phyloP scores from a whole-genome alignment of 2,113 vertebrate species.

The Varanus komodoensis region DNA sequence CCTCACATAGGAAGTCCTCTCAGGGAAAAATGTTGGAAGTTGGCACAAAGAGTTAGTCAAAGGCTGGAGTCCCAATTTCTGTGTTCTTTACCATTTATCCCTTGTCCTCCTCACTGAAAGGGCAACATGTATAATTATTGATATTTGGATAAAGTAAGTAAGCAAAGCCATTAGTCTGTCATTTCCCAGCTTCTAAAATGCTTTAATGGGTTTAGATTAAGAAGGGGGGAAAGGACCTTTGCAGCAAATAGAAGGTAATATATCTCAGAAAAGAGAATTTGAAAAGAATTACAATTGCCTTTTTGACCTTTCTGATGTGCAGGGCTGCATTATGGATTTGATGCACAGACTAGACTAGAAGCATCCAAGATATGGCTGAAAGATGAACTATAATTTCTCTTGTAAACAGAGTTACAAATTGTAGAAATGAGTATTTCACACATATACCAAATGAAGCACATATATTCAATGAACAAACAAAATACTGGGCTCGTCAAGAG shows the following conservation, averaged over 20 bases:
- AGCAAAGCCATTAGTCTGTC: conserved; percentile 48
- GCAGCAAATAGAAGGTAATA: conserved; percentile 43
- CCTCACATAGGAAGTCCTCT: background rate
- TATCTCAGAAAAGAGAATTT: background rate
- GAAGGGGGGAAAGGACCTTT: background rate
- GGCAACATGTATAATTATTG: conserved; percentile 38
- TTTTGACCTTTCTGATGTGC: background rate
- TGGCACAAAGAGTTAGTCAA: background rate
- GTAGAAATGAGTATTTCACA: background rate
- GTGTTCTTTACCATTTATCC: background rate
- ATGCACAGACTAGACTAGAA: background rate
- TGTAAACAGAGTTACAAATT: background rate
- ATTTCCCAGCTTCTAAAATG: conserved; percentile 35
- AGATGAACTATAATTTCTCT: background rate
- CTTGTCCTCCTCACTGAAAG: background rate
- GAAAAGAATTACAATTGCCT: conserved; percentile 33
- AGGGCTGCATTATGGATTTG: conserved; percentile 35
- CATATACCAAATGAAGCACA: background rate
- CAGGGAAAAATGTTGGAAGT: background rate
- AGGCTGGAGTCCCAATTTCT: background rate
- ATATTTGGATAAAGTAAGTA: conserved; percentile 45
- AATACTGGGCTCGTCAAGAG: background rate
- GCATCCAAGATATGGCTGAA: background rate
- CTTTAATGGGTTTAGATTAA: conserved; percentile 36
- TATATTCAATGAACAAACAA: conserved; percentile 4